phyloP scores from a whole-genome alignment of 2,113 vertebrate genomes.

The Lampris megalopsis region DNA sequence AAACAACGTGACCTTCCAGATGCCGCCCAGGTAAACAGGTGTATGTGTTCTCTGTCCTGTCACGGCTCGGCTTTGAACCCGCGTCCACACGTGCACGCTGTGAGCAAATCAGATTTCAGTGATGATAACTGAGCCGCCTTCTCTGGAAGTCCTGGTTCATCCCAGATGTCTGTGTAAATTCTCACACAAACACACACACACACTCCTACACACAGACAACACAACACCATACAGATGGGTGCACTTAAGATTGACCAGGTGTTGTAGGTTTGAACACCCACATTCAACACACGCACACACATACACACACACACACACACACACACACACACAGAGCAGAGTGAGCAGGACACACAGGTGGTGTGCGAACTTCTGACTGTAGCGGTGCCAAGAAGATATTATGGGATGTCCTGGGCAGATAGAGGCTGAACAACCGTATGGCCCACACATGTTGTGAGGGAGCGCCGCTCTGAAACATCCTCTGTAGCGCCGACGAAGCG shows the following conservation, averaged over 20 bases:
- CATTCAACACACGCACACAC: neutral
- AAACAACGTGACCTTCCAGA: slow-evolving; percentile 15
- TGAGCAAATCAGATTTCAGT: slow-evolving; percentile 37
- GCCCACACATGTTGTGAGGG: slow-evolving; percentile 67
- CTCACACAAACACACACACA: slow-evolving; percentile 13
- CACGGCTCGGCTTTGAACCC: slow-evolving; percentile 24
- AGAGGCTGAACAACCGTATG: slow-evolving; percentile 25
- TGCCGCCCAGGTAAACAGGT: slow-evolving; percentile 17
- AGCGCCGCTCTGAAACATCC: slow-evolving; percentile 16
- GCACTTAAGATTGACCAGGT: slow-evolving; percentile 59
- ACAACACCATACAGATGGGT: slow-evolving; percentile 50
- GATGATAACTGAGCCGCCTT: slow-evolving; percentile 28
- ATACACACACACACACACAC: slow-evolving; percentile 4
- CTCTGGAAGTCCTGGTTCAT: neutral
- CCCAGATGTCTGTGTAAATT: slow-evolving; percentile 38
- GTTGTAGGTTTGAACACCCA: slow-evolving; percentile 30
- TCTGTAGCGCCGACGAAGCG: slow-evolving; percentile 33
- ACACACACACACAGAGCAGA: slow-evolving; percentile 10
- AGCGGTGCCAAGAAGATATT: slow-evolving; percentile 60
- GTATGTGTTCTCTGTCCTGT: slow-evolving; percentile 35
- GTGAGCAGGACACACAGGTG: slow-evolving; percentile 55
- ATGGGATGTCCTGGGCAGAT: slow-evolving; percentile 37
- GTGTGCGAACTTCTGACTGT: slow-evolving; percentile 50
- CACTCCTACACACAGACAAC: neutral
- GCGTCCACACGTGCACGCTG: neutral